Evolutionary conservation across 2,888 invertebrate species (phyloP).

Genomic region (Gortyna flavago): DNA sequence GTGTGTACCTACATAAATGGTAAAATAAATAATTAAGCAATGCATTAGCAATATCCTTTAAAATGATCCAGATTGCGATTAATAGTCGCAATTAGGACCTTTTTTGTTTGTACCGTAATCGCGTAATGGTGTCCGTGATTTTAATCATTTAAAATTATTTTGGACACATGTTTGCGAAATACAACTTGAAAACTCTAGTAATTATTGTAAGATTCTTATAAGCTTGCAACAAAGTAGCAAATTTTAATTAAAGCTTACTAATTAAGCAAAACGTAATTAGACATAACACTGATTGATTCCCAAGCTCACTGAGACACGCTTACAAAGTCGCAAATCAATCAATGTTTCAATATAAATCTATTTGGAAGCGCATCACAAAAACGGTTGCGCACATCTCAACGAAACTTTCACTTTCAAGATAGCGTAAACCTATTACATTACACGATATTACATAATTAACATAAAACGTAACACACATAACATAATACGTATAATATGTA

Average conservation of each 20-base stretch:
- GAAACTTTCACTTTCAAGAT: conserved; percentile 39
- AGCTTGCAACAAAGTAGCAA: neutral
- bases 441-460: conserved; percentile 3
- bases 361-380: conserved; percentile 14
- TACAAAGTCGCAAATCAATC: conserved; percentile 20
- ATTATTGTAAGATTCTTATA: too few relatives aligned
- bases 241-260: neutral
- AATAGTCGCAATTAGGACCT: too few relatives aligned
- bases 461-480: too few relatives aligned
- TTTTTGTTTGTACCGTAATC: too few relatives aligned
- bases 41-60: too few relatives aligned
- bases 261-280: neutral
- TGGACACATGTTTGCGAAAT: neutral
- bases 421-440: conserved; percentile 27
- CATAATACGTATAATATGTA: conserved; percentile 14
- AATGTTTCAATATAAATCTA: conserved; percentile 16
- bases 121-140: too few relatives aligned
- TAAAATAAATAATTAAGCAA: too few relatives aligned
- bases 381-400: neutral
- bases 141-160: too few relatives aligned
- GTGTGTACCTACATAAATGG: too few relatives aligned
- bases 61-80: too few relatives aligned
- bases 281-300: conserved; percentile 11
- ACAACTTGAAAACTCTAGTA: neutral
- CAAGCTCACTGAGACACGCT: neutral